These are phyloP conservation scores for Poeciliopsis retropinna DNA, from an alignment of 2,113 vertebrate genomes.

Conservation along the genomic window DNA sequence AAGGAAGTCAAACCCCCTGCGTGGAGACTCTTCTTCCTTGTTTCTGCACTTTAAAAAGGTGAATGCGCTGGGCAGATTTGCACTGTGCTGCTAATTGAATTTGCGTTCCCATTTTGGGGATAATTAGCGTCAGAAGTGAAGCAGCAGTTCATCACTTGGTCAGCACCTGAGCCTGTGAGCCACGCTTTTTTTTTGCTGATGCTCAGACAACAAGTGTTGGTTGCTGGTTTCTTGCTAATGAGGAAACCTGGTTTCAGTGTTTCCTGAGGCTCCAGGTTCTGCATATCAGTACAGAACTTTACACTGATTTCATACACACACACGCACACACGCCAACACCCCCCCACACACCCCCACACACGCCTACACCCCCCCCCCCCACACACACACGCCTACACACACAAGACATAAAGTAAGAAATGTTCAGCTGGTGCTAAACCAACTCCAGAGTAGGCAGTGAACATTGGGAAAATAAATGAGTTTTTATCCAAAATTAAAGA, in stretches of 20 bases:
- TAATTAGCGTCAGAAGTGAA: slow-evolving; percentile 55
- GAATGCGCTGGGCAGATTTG: slow-evolving; percentile 20
- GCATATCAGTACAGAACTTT: not conserved
- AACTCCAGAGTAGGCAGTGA: not conserved
- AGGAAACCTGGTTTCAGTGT: not conserved
- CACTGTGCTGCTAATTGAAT: slow-evolving; percentile 35
- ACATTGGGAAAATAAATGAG: not conserved
- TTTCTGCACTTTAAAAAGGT: slow-evolving; percentile 31
- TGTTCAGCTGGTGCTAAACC: not conserved
- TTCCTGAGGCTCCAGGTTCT: not conserved
- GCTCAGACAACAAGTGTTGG: slow-evolving; percentile 5
- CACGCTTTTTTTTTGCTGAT: slow-evolving; percentile 12
- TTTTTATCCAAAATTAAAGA: slow-evolving; percentile 4
- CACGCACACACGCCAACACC: no score
- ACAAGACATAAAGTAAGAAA: not conserved
- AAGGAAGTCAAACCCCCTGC: slow-evolving; percentile 10
- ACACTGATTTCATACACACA: not conserved
- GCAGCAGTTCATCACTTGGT: slow-evolving; percentile 30
- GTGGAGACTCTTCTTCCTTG: slow-evolving; percentile 6
- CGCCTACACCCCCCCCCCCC: no score
- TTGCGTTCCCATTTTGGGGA: slow-evolving; percentile 32
- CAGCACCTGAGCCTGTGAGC: slow-evolving; percentile 31
- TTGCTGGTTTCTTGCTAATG: not conserved
- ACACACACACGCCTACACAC: not conserved
- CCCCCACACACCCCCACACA: no score